Evolutionary conservation across 1,140 invertebrate genomes (phyloP).

Genomic region (Monochamus saltuarius): DNA sequence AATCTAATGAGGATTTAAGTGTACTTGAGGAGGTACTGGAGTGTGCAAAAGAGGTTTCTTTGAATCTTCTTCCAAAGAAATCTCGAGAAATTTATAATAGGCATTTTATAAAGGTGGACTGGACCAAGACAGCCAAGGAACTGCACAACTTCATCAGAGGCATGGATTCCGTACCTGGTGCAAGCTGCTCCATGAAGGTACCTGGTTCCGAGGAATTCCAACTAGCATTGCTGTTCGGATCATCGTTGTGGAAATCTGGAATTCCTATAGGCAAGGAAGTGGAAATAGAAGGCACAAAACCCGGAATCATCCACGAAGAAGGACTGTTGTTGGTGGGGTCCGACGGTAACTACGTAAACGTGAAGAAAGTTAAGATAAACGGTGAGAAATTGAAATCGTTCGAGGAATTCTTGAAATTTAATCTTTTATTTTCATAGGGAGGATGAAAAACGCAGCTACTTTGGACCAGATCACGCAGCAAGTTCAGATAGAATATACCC

Average conservation of each 20-base stretch:
- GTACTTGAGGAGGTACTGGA: too few species aligned
- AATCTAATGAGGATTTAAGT: too few species aligned
- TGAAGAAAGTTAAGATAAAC: conserved; percentile 43
- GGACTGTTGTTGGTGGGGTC: conserved; percentile 79
- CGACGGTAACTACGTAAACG: conserved; percentile 72
- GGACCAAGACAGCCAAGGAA: conserved; percentile 64
- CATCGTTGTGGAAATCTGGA: conserved; percentile 69
- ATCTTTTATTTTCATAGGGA: conserved; percentile 71
- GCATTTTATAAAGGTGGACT: conserved; percentile 65
- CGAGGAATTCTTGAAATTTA: conserved; percentile 51
- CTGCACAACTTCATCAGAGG: conserved; percentile 94
- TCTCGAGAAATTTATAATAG: too few species aligned
- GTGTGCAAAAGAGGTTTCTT: too few species aligned
- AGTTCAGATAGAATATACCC: conserved; percentile 68
- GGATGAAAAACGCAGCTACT: conserved; percentile 81
- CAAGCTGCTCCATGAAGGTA: conserved; percentile 69
- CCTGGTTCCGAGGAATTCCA: conserved; percentile 56
- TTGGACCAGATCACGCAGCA: conserved; percentile 69
- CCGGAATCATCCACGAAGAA: conserved; percentile 72
- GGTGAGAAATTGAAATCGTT: conserved; percentile 24
- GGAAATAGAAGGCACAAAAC: conserved; percentile 61
- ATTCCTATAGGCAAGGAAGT: conserved; percentile 63
- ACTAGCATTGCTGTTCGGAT: conserved; percentile 78
- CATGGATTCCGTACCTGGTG: conserved; percentile 90
- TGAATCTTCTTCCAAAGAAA: too few species aligned